Percentiles rank a stretch among this genome's conserved stretches.
Evolutionary conservation across 2,797 vertebrate genomes (phyloP).

Genomic region (Tapera naevia): DNA sequence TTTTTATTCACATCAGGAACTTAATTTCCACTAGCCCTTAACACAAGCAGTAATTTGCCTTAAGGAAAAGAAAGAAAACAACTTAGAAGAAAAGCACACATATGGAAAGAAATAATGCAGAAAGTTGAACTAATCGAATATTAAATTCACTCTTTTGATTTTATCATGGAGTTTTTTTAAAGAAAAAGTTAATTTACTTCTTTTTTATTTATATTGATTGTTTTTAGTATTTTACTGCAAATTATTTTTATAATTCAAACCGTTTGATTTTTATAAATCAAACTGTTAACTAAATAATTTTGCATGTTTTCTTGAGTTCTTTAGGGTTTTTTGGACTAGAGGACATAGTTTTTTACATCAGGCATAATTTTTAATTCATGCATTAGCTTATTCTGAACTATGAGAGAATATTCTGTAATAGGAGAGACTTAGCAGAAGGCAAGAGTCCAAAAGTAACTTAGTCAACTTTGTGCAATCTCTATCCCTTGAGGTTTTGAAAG

Average conservation of each 20-base stretch:
- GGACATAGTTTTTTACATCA: neutral
- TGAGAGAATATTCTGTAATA: neutral
- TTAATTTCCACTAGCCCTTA: neutral
- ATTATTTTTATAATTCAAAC: neutral
- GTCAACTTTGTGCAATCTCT: neutral
- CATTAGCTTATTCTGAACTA: neutral
- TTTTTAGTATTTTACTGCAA: neutral
- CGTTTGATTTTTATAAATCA: neutral
- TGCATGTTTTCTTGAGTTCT: neutral
- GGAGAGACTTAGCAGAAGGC: neutral
- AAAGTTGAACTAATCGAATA: neutral
- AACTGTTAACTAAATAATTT: neutral
- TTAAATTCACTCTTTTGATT: neutral
- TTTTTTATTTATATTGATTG: neutral
- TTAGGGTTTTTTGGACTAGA: neutral
- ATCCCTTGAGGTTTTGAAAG: neutral
- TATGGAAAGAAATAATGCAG: neutral
- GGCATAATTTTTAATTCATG: neutral
- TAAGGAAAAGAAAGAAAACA: neutral
- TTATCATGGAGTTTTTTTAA: neutral
- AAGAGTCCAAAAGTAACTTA: neutral
- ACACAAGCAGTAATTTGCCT: neutral
- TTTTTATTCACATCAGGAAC: neutral
- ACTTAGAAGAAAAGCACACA: neutral
- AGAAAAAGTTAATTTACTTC: neutral